A percentile compares a stretch with the other conserved stretches of the same genome.
phyloP scores from a whole-genome alignment of 2,113 vertebrate species.

The Bufo bufo region DNA sequence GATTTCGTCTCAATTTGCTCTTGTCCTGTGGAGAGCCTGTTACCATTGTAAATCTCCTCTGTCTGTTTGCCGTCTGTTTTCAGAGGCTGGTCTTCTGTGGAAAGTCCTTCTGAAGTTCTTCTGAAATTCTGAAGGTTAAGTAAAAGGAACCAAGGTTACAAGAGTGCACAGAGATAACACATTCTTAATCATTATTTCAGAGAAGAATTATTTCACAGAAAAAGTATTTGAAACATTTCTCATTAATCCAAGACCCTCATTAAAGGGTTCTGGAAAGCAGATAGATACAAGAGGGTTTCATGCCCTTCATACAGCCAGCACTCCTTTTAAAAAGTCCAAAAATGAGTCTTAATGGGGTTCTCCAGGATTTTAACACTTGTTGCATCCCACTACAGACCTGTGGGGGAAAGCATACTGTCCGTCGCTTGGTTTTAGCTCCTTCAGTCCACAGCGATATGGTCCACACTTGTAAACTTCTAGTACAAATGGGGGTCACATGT shows the following conservation, averaged over 20 bases:
- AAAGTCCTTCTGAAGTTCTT: constrained; percentile 69
- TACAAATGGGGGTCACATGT: too few relatives aligned
- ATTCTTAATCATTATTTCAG: not conserved
- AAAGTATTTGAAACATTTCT: not conserved
- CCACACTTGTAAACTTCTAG: too few relatives aligned
- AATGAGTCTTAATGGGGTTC: too few relatives aligned
- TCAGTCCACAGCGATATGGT: too few relatives aligned
- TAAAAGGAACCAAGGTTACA: not conserved
- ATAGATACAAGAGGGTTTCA: too few relatives aligned
- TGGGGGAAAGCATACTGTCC: too few relatives aligned
- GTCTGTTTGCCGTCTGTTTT: constrained; percentile 74
- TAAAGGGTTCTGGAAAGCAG: not conserved
- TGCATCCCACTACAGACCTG: too few relatives aligned
- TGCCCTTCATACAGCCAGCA: too few relatives aligned
- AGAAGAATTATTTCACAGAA: not conserved
- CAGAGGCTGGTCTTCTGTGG: constrained; percentile 75
- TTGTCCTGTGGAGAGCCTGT: constrained; percentile 67
- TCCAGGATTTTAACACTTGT: too few relatives aligned
- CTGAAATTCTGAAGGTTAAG: constrained; percentile 71
- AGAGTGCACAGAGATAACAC: not conserved
- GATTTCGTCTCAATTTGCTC: constrained; percentile 62
- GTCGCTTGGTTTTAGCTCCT: too few relatives aligned
- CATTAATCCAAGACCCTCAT: not conserved
- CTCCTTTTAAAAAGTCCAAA: too few relatives aligned
- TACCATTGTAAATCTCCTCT: constrained; percentile 81